Evolutionary conservation across 2,113 vertebrate species (phyloP).

Genomic region (Apteryx owenii): DNA sequence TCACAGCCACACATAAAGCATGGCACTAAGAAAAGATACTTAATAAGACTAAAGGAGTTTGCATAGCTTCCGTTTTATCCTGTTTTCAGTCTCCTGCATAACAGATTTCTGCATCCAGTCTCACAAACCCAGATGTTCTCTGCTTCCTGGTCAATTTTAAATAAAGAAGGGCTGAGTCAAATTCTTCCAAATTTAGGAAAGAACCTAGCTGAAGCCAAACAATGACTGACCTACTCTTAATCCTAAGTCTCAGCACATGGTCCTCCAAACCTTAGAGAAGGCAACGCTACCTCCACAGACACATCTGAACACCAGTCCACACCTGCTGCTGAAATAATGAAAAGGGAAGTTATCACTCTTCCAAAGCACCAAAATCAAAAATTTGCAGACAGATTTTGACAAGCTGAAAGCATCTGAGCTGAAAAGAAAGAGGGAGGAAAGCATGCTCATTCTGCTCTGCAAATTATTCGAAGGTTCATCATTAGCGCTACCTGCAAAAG

Average conservation of each 20-base stretch:
- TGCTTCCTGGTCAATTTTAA: neutral
- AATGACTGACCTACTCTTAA: neutral
- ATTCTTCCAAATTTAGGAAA: neutral
- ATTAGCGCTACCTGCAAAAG: neutral
- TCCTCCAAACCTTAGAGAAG: neutral
- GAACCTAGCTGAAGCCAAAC: neutral
- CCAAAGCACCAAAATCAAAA: neutral
- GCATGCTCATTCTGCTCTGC: neutral
- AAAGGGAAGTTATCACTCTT: neutral
- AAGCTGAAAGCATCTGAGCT: neutral
- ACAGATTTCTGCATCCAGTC: neutral
- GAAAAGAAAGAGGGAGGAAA: neutral
- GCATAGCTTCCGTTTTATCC: neutral
- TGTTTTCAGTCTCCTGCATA: neutral
- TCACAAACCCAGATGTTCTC: neutral
- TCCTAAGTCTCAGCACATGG: neutral
- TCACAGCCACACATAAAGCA: neutral
- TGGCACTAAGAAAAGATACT: neutral
- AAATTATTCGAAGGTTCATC: accelerated
- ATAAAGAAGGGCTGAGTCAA: neutral
- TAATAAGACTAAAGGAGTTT: neutral
- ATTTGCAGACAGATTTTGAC: neutral
- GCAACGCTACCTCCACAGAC: accelerated
- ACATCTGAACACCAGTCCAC: neutral
- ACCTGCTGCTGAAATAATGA: neutral